Conservation (phyloP, 2,797 vertebrate species). For the Erethizon dorsatum region DNA sequence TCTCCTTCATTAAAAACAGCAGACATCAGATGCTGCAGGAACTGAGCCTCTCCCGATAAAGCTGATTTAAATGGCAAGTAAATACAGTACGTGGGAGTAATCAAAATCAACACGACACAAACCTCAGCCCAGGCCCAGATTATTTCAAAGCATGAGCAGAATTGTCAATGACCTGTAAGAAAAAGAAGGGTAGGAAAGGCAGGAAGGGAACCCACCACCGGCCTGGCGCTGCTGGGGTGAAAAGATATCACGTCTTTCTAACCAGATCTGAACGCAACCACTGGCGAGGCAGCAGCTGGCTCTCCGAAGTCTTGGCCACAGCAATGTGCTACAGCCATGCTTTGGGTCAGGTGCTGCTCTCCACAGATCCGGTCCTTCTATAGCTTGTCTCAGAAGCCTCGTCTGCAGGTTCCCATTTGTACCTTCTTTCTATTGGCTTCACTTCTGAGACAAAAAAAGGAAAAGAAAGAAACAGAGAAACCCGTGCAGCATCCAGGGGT, state of each 20-base stretch:
- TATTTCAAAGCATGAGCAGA: slow-evolving; percentile 85
- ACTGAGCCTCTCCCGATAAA: slow-evolving; percentile 85
- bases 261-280: slow-evolving; percentile 56
- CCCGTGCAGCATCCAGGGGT: slow-evolving; percentile 18
- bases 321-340: slow-evolving; percentile 71
- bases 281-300: neutral
- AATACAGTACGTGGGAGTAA: slow-evolving; percentile 87
- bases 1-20: slow-evolving; percentile 82
- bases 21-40: slow-evolving; percentile 82
- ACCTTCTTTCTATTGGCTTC: slow-evolving; percentile 85
- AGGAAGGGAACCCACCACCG: slow-evolving; percentile 59
- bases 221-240: slow-evolving; percentile 29
- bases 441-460: slow-evolving; percentile 81
- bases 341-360: slow-evolving; percentile 80
- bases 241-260: slow-evolving; percentile 58
- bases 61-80: slow-evolving; percentile 88
- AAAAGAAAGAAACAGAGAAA: neutral
- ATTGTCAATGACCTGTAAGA: slow-evolving; percentile 83
- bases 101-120: slow-evolving; percentile 85
- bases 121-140: slow-evolving; percentile 80
- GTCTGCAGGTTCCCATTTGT: slow-evolving; percentile 83
- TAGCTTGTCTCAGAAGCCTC: slow-evolving; percentile 84
- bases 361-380: slow-evolving; percentile 83
- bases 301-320: slow-evolving; percentile 68
- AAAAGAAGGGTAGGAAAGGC: slow-evolving; percentile 29